A percentile compares a stretch with the other conserved stretches of the same genome.
These are phyloP conservation scores for Willowsia nigromaculata DNA, from an alignment of 2,888 invertebrate genomes.

Conservation along the genomic window DNA sequence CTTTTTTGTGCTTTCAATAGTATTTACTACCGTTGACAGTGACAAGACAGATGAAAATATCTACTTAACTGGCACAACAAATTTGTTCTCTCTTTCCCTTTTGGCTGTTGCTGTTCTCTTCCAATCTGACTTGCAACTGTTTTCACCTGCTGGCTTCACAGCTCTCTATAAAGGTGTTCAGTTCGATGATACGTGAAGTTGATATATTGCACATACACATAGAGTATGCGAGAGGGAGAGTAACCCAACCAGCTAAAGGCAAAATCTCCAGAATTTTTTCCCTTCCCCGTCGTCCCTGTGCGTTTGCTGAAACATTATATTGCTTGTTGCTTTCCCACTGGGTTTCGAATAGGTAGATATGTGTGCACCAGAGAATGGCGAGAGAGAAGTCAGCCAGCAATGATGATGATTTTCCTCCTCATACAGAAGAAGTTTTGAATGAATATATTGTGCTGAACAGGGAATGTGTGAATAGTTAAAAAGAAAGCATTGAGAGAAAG, in stretches of 20 bases:
- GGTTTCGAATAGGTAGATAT: neutral
- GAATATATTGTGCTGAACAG: neutral
- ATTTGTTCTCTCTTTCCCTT: neutral
- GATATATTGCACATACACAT: neutral
- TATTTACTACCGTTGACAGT: constrained; percentile 12
- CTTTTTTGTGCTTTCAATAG: neutral
- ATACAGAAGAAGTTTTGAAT: neutral
- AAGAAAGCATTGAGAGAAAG: neutral
- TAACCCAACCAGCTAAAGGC: neutral
- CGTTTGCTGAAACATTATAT: neutral
- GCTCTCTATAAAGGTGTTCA: constrained; percentile 55
- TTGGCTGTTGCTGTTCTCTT: constrained; percentile 12
- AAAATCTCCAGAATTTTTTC: neutral
- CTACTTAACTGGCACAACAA: constrained; percentile 14
- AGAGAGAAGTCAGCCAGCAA: neutral
- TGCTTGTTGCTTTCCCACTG: constrained; percentile 21
- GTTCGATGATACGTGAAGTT: neutral
- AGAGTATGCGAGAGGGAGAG: neutral
- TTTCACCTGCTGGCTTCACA: constrained; percentile 60
- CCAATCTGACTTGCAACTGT: constrained; percentile 56
- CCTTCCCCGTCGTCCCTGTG: neutral
- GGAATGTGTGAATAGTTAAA: constrained; percentile 1
- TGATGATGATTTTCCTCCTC: neutral
- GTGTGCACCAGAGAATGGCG: neutral
- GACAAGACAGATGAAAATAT: constrained; percentile 39